phyloP scores from a whole-genome alignment of 2,797 vertebrate species.

The Syngnathus rostellatus region DNA sequence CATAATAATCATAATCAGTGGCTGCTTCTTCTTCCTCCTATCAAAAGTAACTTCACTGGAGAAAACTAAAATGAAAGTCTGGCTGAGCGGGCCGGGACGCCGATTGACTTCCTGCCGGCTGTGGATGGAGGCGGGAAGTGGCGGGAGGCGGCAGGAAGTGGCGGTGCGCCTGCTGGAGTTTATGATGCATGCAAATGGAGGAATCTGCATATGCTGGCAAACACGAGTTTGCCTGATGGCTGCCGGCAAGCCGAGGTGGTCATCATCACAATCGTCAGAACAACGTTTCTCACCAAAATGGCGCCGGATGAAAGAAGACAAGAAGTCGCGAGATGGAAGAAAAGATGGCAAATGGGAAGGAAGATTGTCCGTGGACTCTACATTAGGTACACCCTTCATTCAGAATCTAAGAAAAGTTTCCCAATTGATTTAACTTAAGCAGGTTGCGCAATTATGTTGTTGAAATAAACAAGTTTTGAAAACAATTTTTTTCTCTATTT shows the following conservation, averaged over 20 bases:
- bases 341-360: neutral
- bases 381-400: neutral
- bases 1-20: neutral
- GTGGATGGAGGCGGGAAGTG: constrained; percentile 30
- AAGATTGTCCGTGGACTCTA: neutral
- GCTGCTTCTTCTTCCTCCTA: neutral
- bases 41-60: constrained; percentile 34
- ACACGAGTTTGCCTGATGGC: constrained; percentile 13
- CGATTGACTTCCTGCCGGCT: constrained; percentile 59
- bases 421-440: too few relatives aligned
- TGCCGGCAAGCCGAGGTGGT: constrained; percentile 59
- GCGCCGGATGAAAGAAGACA: neutral
- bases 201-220: constrained; percentile 53
- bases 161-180: constrained; percentile 64
- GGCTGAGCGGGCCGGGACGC: constrained; percentile 55
- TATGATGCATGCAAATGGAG: constrained; percentile 72
- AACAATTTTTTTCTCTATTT: too few relatives aligned
- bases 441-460: too few relatives aligned
- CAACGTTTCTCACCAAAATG: neutral
- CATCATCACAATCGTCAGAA: constrained; percentile 41
- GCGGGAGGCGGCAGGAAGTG: constrained; percentile 8
- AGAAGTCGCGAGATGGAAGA: neutral
- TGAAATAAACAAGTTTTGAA: too few relatives aligned
- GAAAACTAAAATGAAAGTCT: constrained; percentile 63
- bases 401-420: too few relatives aligned